Percentiles rank a stretch among this genome's conserved stretches.
Evolutionary conservation across 2,888 invertebrate genomes (phyloP).

Genomic region (Tachystola acroxantha): DNA sequence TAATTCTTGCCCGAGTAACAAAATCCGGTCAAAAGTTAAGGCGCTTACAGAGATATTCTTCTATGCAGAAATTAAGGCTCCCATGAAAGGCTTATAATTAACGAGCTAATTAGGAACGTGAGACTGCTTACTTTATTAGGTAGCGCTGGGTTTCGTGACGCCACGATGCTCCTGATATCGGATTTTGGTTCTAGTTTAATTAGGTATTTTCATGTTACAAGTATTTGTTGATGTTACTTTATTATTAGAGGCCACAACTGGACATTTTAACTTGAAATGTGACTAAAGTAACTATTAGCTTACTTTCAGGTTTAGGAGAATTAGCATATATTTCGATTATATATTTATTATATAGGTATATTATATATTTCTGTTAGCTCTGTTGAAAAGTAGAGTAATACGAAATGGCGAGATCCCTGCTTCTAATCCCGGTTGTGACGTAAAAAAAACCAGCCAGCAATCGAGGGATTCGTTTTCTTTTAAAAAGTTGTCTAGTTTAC

Average conservation of each 20-base stretch:
- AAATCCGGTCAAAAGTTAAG: conserved; percentile 63
- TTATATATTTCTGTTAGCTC: too few species aligned
- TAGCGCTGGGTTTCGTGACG: conserved; percentile 57
- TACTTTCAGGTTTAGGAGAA: too few species aligned
- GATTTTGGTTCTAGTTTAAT: conserved; percentile 73
- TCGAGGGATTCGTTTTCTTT: too few species aligned
- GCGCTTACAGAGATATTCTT: conserved; percentile 50
- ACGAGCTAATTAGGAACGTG: conserved; percentile 75
- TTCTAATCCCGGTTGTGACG: too few species aligned
- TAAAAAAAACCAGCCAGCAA: too few species aligned
- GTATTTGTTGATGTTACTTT: conserved; percentile 9
- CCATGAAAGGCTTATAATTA: conserved; percentile 74
- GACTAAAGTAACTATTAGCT: too few species aligned
- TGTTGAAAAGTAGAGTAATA: too few species aligned
- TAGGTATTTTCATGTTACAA: conserved; percentile 61
- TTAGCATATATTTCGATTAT: too few species aligned
- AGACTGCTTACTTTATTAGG: conserved; percentile 70
- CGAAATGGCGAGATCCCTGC: too few species aligned
- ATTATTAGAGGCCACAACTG: background rate
- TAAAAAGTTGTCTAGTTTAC: too few species aligned
- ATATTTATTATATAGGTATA: too few species aligned
- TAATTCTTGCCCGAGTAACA: conserved; percentile 54
- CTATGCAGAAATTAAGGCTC: conserved; percentile 71
- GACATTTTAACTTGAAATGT: background rate
- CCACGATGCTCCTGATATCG: conserved; percentile 59